These are phyloP conservation scores for Chaitophorus viminalis DNA, from an alignment of 2,888 invertebrate species.

Conservation along the genomic window DNA sequence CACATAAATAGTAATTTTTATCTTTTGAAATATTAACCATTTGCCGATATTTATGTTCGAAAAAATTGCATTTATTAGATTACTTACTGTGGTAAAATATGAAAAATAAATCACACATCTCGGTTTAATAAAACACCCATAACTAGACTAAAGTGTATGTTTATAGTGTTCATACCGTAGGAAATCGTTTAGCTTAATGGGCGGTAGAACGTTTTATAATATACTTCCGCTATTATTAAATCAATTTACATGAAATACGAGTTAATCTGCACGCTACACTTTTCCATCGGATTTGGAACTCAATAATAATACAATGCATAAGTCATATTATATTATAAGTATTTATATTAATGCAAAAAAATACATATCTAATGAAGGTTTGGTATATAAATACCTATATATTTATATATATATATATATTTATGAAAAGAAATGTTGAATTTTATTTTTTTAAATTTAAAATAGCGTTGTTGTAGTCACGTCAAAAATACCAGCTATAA, in stretches of 20 bases:
- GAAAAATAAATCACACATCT: conserved; percentile 40
- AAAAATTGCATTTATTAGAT: conserved; percentile 36
- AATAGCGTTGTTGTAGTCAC: no score
- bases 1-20: conserved; percentile 31
- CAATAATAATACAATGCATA: no score
- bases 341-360: no score
- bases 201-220: conserved; percentile 32
- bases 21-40: conserved; percentile 18
- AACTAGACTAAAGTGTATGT: conserved; percentile 27
- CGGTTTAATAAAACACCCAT: conserved; percentile 29
- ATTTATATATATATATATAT: no score
- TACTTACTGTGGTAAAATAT: conserved; percentile 8
- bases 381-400: no score
- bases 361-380: no score
- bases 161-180: conserved; percentile 21
- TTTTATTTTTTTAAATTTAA: no score
- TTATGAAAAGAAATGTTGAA: no score
- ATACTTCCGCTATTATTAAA: conserved; percentile 12
- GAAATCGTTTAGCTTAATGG: conserved; percentile 48
- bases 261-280: conserved; percentile 21
- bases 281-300: background rate
- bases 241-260: conserved; percentile 40
- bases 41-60: conserved; percentile 32
- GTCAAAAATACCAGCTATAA: no score
- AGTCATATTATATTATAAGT: no score